These are phyloP conservation scores for Nymphalis c-album DNA, from an alignment of 2,888 invertebrate species.

Conservation along the genomic window DNA sequence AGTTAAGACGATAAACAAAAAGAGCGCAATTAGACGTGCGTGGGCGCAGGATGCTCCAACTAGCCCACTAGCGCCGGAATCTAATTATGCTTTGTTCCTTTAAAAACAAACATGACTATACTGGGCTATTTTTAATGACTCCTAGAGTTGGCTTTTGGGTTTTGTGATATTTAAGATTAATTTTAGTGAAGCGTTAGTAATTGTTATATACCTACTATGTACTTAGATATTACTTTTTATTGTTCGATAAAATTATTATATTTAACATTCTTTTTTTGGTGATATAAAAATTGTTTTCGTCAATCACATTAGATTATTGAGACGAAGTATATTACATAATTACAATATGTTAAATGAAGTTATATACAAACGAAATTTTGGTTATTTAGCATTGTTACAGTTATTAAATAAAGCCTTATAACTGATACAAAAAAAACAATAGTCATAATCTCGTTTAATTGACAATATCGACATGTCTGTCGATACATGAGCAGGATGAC, in stretches of 20 bases:
- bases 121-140: conserved; percentile 18
- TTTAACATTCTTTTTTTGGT: background rate
- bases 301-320: too few species aligned
- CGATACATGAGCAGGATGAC: conserved; percentile 40
- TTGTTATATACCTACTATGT: background rate
- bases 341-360: too few species aligned
- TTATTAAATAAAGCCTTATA: background rate
- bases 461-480: conserved; percentile 41
- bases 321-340: too few species aligned
- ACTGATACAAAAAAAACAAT: conserved; percentile 7
- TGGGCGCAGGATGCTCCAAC: conserved; percentile 69
- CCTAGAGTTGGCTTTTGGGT: conserved; percentile 10
- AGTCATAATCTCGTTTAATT: conserved; percentile 23
- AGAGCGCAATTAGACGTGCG: conserved; percentile 73
- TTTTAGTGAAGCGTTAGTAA: background rate
- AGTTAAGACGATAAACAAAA: conserved; percentile 78
- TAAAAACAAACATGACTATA: conserved; percentile 43
- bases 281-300: background rate
- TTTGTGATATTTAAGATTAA: background rate
- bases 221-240: background rate
- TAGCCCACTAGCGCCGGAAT: conserved; percentile 55
- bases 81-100: conserved; percentile 49
- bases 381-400: too few species aligned
- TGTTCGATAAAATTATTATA: too few species aligned
- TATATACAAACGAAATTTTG: too few species aligned